Evolutionary conservation across 92 coral and sea anemone genomes (phyloP), one percentile per base, ranked within the genome.

Genomic region (Bergia sp.): DNA sequence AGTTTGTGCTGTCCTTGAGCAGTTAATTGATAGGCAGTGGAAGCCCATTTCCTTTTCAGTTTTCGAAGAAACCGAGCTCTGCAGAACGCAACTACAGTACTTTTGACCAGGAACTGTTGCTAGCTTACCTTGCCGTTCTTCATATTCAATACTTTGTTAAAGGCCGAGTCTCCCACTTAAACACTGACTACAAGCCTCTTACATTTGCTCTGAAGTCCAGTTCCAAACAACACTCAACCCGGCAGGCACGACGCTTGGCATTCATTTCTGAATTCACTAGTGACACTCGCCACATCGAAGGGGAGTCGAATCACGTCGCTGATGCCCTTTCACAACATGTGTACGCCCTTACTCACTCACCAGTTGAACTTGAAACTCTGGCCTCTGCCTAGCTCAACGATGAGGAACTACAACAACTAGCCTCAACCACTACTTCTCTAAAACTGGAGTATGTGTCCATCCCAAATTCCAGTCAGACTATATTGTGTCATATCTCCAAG

Each of bases 261-360:
- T 92, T 66, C 80, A 89, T 91, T 61, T 89, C 90, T 1, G 92
- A 92, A 71, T 92, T 92, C 86, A 92, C 92, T 4, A 86, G 86
- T 3, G 91, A 92, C 86, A 82, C 86, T 75, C 93, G 88, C 73
- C 66, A 75, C 80, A 61, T 18, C 37, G 76, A 71, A 71, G 76
- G 76, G 37, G 37, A 20, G 21, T 8, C 76, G 7, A 71, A n/a
- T 71, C 76, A 71, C 1, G 76, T 20, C 0, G 79, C 45, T 21
- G 79, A 74, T 74, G 79, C 49, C 37, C 79, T 74, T 39, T 74
- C 79, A 37, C 50, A 10, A 77, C 67, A 64, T 73, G 74, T 88
- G 12, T 74, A 11, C 1, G 89, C 12, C 73, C 72, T 88, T 0
- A 58, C 78, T 73, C 93, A 91, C 47, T 84, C 91, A 29, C 69